Evolutionary conservation across 2,797 vertebrate species (phyloP), one percentile per base, ranked within the genome.

Genomic region (Hephaestus fuliginosus): DNA sequence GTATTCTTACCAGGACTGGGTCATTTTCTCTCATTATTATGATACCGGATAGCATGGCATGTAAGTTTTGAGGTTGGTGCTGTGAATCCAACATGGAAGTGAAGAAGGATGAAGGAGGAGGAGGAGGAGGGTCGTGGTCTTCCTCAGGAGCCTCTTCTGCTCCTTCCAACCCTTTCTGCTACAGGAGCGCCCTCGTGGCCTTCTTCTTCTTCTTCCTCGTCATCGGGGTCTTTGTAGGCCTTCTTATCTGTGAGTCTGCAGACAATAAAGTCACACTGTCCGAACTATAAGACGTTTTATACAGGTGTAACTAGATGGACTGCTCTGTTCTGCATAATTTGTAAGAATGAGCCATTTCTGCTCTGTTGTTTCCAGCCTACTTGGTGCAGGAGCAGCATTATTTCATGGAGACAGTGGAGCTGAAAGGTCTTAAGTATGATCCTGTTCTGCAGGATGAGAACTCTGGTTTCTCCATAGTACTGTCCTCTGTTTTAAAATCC

Each of bases 341-440:
- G 36, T 68, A 15, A 41, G 18, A 56, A 13, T 22, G 1, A 60
- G 65, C 7, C 7, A 44, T 57, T 12, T 78, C 15, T 62, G 10
- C 30, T 84, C 3, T 76, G 9, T 69, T 0, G 3, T 75, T 78
- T 20, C 52, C 93, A 99, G 98, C 94, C 28, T 96, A 95, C 74
- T 87, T 95, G 14, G 94, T 96, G 0, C 20, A 64, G 1, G 96
- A 95, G 90, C 95, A 96, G 41, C 88, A 96, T 86, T 92, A 91
- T 60, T 96, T 97, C 74, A 96, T 97, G 94, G 97, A 98, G 91
- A 97, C 94, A 0, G 96, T 96, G 39, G 95, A 97, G 91, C 89
- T 99, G 80, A 93, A 61, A 20, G 98, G 98, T 12, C 94, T 99
- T 52, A 76, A 72, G 0, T 99, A 97, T 64, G 87, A 95, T 28